phyloP scores from a whole-genome alignment of 2,113 vertebrate species.

The Xiphophorus maculatus region DNA sequence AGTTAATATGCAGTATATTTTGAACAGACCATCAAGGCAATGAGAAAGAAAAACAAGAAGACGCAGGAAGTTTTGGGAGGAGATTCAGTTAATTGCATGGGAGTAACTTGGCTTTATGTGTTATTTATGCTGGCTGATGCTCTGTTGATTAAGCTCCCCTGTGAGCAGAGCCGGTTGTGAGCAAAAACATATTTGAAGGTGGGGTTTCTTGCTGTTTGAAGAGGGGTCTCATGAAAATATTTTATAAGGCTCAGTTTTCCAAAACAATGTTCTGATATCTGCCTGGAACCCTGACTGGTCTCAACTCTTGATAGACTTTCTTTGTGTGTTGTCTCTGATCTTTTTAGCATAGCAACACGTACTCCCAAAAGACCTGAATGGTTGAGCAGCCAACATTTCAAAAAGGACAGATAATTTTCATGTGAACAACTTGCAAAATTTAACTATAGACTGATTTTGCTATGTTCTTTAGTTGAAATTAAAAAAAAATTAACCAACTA shows the following conservation, averaged over 20 bases:
- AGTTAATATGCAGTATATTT: constrained; percentile 21
- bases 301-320: no score
- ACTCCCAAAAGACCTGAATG: no score
- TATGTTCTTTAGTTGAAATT: no score
- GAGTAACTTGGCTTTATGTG: constrained; percentile 36
- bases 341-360: no score
- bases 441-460: no score
- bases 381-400: no score
- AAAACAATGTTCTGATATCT: constrained; percentile 2
- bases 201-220: constrained; percentile 14
- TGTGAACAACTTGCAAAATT: no score
- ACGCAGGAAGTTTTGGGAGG: constrained; percentile 22
- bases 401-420: no score
- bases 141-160: constrained; percentile 39
- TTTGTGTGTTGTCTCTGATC: no score
- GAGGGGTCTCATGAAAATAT: constrained; percentile 39
- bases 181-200: constrained; percentile 23
- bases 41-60: constrained; percentile 11
- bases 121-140: constrained; percentile 29
- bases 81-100: constrained; percentile 32
- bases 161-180: constrained; percentile 28
- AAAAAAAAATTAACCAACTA: no score
- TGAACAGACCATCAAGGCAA: constrained; percentile 14
- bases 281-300: background rate
- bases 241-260: constrained; percentile 55